phyloP scores from a whole-genome alignment of 2,888 invertebrate genomes.

The Diaphora mendica region DNA sequence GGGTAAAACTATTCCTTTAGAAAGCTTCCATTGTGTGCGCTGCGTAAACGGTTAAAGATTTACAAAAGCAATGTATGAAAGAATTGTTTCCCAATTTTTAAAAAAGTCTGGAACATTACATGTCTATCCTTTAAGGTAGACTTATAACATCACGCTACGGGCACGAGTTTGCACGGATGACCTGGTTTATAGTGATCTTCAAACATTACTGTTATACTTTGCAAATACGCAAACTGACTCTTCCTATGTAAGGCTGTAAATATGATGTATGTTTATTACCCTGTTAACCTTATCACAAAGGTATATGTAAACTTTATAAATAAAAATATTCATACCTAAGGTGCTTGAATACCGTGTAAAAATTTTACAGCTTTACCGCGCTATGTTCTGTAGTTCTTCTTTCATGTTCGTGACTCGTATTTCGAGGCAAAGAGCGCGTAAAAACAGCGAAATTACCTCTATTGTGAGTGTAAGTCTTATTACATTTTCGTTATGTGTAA shows the following conservation, averaged over 20 bases:
- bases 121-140: no score
- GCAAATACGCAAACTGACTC: not conserved
- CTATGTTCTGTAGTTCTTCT: not conserved
- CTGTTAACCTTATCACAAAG: not conserved
- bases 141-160: no score
- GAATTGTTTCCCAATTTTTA: no score
- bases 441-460: not conserved
- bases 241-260: not conserved
- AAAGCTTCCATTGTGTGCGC: no score
- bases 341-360: not conserved
- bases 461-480: not conserved
- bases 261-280: not conserved
- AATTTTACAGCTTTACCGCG: not conserved
- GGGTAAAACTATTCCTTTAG: no score
- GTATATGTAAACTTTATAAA: not conserved
- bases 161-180: no score
- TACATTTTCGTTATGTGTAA: not conserved
- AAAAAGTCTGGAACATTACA: no score
- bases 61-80: no score
- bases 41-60: no score
- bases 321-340: not conserved
- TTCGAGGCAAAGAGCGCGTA: not conserved
- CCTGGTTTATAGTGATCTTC: no score
- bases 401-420: not conserved
- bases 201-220: not conserved